These are phyloP conservation scores for Cepaea hortensis DNA, from an alignment of 2,888 invertebrate genomes.

Conservation along the genomic window DNA sequence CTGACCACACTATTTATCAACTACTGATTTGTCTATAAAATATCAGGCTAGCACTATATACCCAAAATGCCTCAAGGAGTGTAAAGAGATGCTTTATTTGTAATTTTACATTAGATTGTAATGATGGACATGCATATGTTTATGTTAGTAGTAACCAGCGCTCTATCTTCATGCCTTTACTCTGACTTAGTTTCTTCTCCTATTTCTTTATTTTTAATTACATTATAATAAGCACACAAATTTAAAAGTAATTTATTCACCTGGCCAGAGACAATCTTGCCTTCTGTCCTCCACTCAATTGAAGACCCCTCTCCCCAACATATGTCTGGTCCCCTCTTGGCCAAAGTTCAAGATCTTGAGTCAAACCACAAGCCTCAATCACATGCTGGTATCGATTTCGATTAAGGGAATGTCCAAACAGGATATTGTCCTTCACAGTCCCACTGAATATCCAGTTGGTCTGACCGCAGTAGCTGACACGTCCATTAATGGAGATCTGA, in stretches of 20 bases:
- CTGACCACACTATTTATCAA: too few species aligned
- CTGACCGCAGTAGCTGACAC: slow-evolving; percentile 83
- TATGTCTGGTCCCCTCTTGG: slow-evolving; percentile 88
- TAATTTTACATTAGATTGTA: too few species aligned
- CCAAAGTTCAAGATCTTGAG: slow-evolving; percentile 83
- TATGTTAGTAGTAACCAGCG: too few species aligned
- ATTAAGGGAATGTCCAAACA: slow-evolving; percentile 86
- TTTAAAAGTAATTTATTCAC: slow-evolving; percentile 37
- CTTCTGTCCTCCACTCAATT: slow-evolving; percentile 89
- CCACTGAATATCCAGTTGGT: slow-evolving; percentile 85
- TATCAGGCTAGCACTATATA: too few species aligned
- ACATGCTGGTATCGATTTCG: slow-evolving; percentile 77
- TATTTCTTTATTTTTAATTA: not conserved
- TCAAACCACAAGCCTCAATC: slow-evolving; percentile 81
- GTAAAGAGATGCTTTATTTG: too few species aligned
- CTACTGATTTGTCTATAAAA: too few species aligned
- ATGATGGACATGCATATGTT: too few species aligned
- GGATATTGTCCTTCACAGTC: slow-evolving; percentile 91
- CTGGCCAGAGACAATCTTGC: slow-evolving; percentile 84
- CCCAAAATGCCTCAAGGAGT: too few species aligned
- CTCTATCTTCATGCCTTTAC: not conserved
- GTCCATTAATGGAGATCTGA: slow-evolving; percentile 81
- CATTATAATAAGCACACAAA: too few species aligned
- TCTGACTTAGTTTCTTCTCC: not conserved
- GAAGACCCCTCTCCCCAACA: slow-evolving; percentile 91